Evolutionary conservation across 2,888 invertebrate genomes (phyloP), one percentile per base, ranked within the genome.

Genomic region (Drosophila mayaguana): DNA sequence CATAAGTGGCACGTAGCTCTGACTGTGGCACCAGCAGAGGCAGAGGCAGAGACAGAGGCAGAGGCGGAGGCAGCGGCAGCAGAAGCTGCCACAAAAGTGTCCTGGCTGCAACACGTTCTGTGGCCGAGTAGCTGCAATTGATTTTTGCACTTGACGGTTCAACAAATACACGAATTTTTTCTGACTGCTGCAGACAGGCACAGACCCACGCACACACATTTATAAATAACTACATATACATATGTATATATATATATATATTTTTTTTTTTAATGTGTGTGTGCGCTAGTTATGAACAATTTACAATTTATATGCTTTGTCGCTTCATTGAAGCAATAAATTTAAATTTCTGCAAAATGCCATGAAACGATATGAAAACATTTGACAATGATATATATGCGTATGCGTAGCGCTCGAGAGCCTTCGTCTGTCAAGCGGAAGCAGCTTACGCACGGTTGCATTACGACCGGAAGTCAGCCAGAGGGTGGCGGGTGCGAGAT

Each of bases 391-490:
- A 87, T 79, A 87, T 74, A 87, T 75, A 54, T 54, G 38, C 34
- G 54, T 54, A 28, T 54, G 72, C 64, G 72, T 46, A 51, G 68
- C 53, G 70, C 68, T 75, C 57, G 50, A 72, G 68, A 80, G 57
- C 63, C 63, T 72, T 64, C 64, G 50, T 55, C 71, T 71, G 61
- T 65, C 77, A 76, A 75, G 56, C 85, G 84, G 84, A 84, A 88
- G 85, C 64, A 63, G 88, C 89, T 76, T 75, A 84, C 88, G 85
- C 89, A 87, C 89, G 85, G 85, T 57, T 89, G 89, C 84, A 84
- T 77, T 68, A 80, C 72, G 65, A 63, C 89, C 89, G 84, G 84
- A 84, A 87, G 83, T 78, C 70, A 83, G 45, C 38, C 59, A 56
- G 43, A 50, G 48, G 14, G 38, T 11, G 38, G 28, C 9, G 8